Evolutionary conservation across 2,888 invertebrate genomes (phyloP).

Genomic region (Branchipolynoe longqiensis): DNA sequence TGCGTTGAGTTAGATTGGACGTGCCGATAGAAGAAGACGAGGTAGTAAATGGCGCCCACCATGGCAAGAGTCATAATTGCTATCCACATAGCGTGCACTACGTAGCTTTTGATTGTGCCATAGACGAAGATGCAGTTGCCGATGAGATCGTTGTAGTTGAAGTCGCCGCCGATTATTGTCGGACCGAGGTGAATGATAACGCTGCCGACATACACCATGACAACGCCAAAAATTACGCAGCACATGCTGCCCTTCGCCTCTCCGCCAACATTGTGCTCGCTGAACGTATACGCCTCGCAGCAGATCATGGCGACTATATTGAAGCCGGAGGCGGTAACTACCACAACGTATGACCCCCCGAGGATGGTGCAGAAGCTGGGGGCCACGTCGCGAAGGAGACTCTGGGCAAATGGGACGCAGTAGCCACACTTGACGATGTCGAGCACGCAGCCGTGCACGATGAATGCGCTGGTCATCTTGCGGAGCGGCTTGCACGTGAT

Average conservation of each 20-base stretch:
- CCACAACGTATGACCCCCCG: constrained; percentile 80
- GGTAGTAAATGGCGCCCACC: constrained; percentile 77
- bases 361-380: constrained; percentile 78
- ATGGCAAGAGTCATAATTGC: constrained; percentile 79
- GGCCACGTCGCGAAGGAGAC: constrained; percentile 75
- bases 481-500: constrained; percentile 74
- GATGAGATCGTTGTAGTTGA: constrained; percentile 80
- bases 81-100: constrained; percentile 81
- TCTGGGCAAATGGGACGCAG: constrained; percentile 80
- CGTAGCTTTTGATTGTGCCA: constrained; percentile 80
- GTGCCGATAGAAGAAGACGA: constrained; percentile 79
- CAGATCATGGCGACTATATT: constrained; percentile 82
- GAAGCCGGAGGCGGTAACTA: constrained; percentile 81
- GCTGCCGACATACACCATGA: constrained; percentile 81
- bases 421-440: constrained; percentile 80
- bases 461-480: constrained; percentile 80
- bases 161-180: constrained; percentile 81
- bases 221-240: constrained; percentile 80
- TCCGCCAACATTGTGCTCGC: constrained; percentile 76
- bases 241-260: constrained; percentile 78
- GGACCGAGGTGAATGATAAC: constrained; percentile 81
- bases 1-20: constrained; percentile 77
- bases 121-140: constrained; percentile 81
- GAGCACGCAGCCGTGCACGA: constrained; percentile 80
- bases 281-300: constrained; percentile 81